Percentiles rank a stretch among this genome's conserved stretches.
Conservation (phyloP, 1,140 invertebrate species). For the Tachypleus tridentatus region DNA sequence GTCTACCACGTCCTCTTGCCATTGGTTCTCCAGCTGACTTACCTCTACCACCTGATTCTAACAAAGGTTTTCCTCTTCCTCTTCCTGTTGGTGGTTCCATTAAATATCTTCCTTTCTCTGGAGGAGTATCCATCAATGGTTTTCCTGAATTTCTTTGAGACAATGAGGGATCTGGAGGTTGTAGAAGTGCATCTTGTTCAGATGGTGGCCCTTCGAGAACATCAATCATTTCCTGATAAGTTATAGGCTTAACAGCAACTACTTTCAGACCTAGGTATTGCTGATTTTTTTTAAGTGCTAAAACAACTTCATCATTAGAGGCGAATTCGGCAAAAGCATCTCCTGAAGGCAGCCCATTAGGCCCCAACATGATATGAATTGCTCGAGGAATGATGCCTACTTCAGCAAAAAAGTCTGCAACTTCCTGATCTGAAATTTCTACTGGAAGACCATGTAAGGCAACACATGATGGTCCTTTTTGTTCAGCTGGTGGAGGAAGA, state of each 20-base stretch:
- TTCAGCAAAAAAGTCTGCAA: slow-evolving; percentile 64
- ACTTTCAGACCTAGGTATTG: slow-evolving; percentile 43
- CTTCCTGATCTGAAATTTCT: slow-evolving; percentile 56
- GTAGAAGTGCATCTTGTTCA: background rate
- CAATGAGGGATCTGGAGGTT: too few relatives aligned
- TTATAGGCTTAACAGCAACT: slow-evolving; percentile 51
- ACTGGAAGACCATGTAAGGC: slow-evolving; percentile 60
- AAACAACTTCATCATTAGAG: slow-evolving; percentile 49
- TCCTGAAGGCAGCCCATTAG: slow-evolving; percentile 53
- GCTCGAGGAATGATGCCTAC: slow-evolving; percentile 57
- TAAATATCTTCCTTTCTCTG: too few relatives aligned
- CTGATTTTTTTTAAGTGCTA: slow-evolving; percentile 56
- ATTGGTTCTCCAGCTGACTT: too few relatives aligned
- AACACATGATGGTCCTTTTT: slow-evolving; percentile 41
- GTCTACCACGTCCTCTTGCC: too few relatives aligned
- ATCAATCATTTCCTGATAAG: slow-evolving; percentile 41
- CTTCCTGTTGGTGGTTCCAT: too few relatives aligned
- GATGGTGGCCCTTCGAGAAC: slow-evolving; percentile 21
- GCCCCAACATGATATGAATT: slow-evolving; percentile 61
- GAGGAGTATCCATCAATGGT: too few relatives aligned
- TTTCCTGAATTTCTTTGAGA: too few relatives aligned
- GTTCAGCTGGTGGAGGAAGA: background rate
- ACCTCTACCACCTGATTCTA: too few relatives aligned
- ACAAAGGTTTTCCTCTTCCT: too few relatives aligned
- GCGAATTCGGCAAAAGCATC: slow-evolving; percentile 77